These are phyloP conservation scores for Cyclura pinguis DNA, from an alignment of 2,797 vertebrate species.

Conservation along the genomic window DNA sequence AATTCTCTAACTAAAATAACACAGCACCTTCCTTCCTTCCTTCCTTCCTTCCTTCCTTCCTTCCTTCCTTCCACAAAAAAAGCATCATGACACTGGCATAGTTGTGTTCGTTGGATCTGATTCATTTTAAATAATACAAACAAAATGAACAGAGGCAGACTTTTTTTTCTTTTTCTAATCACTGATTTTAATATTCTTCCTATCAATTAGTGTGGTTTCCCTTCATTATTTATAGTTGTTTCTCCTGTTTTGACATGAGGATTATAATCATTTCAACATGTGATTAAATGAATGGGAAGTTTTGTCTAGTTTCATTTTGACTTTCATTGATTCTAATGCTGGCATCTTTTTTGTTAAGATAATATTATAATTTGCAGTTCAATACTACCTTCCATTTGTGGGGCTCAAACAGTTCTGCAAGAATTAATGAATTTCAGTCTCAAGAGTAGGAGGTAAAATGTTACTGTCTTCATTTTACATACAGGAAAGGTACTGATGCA, in stretches of 20 bases:
- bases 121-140: constrained; percentile 33
- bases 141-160: neutral
- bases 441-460: neutral
- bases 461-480: constrained; percentile 31
- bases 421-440: constrained; percentile 29
- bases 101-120: neutral
- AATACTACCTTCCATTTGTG: constrained; percentile 11
- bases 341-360: constrained; percentile 24
- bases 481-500: constrained; percentile 28
- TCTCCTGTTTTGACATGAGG: constrained; percentile 18
- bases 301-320: constrained; percentile 38
- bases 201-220: neutral
- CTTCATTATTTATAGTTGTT: constrained; percentile 37
- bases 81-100: neutral
- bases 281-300: constrained; percentile 16
- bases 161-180: constrained; percentile 14
- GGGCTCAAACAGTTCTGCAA: constrained; percentile 8
- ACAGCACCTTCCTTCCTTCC: neutral
- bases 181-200: constrained; percentile 1
- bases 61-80: neutral
- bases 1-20: neutral
- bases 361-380: constrained; percentile 36
- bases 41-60: neutral
- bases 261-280: constrained; percentile 32
- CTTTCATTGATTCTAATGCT: constrained; percentile 25